phyloP scores from a whole-genome alignment of 2,888 invertebrate species.

The Temnothorax ravouxi region DNA sequence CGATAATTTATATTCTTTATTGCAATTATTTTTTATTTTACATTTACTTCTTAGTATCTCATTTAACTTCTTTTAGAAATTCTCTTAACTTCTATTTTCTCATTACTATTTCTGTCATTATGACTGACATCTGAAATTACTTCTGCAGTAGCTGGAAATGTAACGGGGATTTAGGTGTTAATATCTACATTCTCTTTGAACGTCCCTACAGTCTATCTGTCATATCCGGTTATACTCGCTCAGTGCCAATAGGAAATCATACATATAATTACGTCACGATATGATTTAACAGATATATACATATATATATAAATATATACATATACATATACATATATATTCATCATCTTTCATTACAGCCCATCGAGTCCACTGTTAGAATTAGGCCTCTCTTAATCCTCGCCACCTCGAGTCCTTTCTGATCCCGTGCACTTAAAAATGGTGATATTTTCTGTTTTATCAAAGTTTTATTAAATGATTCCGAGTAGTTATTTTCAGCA shows the following conservation, averaged over 20 bases:
- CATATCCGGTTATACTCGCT: background rate
- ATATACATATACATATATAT: too few relatives aligned
- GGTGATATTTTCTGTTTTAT: too few relatives aligned
- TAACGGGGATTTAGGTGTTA: conserved; percentile 25
- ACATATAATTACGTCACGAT: background rate
- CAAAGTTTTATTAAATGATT: too few relatives aligned
- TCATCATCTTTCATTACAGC: too few relatives aligned
- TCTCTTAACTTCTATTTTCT: background rate
- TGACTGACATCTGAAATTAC: conserved; percentile 18
- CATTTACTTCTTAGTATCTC: background rate
- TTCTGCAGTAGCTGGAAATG: conserved; percentile 15
- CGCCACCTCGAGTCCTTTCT: too few relatives aligned
- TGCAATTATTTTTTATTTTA: background rate
- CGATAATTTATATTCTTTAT: background rate
- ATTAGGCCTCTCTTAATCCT: too few relatives aligned
- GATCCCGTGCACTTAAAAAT: too few relatives aligned
- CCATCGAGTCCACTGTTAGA: too few relatives aligned
- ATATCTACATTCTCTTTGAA: conserved; percentile 39
- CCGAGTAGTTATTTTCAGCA: too few relatives aligned
- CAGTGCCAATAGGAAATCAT: conserved; percentile 26
- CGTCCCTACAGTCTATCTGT: conserved; percentile 22
- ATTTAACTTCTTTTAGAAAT: background rate
- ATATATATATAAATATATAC: too few relatives aligned
- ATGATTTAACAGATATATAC: background rate
- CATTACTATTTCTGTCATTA: conserved; percentile 6